Base-by-base conservation (phyloP, 1,140 invertebrate species). In the Neomicropteryx cornuta region DNA sequence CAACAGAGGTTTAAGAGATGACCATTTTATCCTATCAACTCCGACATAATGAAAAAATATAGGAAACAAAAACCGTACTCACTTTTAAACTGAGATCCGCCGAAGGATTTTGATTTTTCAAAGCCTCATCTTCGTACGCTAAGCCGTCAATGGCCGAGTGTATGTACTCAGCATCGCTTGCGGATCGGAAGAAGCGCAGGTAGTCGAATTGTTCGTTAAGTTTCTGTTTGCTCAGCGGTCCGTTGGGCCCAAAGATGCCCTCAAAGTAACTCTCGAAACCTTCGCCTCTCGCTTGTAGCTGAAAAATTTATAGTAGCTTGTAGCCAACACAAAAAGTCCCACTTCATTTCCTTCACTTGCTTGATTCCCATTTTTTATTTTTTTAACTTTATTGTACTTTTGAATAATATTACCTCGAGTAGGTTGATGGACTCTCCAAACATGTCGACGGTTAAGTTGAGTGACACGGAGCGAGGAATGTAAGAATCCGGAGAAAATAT, bases 401-500 rank as follows among this genome's bases (percentile, higher is more conserved):
- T 27, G 8, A 27, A 27, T n/a, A n/a, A n/a, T n/a, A n/a, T 55
- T 47, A 85, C 71, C 66, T 92, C 87, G 36, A 89, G 66, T 21
- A 87, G 54, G 64, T 96, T 95, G 18, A 94, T 75, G 1, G 86
- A 86, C 60, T 90, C 81, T 1, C 91, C 91, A 58, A 95, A 94
- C 38, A 95, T 60, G 55, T 93, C 87, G 1, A 92, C 64, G 0
- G 88, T 93, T 4, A 93, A 66, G 55, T 95, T 95, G 10, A 91
- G 64, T 28, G 70, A 79, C 3, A 76, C 71, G 2, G 86, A 81
- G 38, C 87, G 68, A 2, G 92, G 92, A 18, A 97, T 66, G 51
- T 90, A 95, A 0, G 90, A 94, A 41, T 87, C 80, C 0, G 83
- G 77, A 1, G 89, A 90, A 60, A 90, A 96, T 42, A 97, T 81